These are phyloP conservation scores for Leptodactylus fuscus DNA, from an alignment of 2,113 vertebrate species.

Conservation along the genomic window DNA sequence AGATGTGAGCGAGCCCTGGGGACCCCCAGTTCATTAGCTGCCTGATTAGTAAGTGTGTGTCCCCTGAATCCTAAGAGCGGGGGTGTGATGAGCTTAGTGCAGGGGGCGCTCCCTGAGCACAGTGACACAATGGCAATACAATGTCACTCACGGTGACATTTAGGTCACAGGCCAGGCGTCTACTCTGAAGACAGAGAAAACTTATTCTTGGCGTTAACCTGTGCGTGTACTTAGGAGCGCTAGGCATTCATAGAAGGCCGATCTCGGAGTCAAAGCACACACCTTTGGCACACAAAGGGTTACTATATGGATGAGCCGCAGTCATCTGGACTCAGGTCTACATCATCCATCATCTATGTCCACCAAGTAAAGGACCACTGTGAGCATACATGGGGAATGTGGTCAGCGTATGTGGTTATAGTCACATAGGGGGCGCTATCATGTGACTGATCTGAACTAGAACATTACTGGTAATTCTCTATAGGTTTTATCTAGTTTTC, in stretches of 20 bases:
- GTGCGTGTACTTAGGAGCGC: neutral
- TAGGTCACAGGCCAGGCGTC: slow-evolving; percentile 52
- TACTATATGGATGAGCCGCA: neutral
- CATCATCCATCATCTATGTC: neutral
- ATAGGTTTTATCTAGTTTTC: neutral
- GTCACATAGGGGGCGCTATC: neutral
- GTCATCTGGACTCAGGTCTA: neutral
- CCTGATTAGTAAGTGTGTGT: slow-evolving; percentile 54
- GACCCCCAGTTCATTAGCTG: slow-evolving; percentile 57
- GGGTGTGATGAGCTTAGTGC: slow-evolving; percentile 60
- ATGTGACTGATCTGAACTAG: neutral
- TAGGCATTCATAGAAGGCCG: neutral
- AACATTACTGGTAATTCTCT: neutral
- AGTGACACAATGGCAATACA: slow-evolving; percentile 52
- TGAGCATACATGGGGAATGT: neutral
- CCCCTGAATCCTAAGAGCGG: slow-evolving; percentile 44
- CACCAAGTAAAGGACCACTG: neutral
- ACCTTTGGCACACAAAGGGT: neutral
- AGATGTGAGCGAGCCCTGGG: slow-evolving; percentile 36
- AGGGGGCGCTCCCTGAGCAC: slow-evolving; percentile 52
- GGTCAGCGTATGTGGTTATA: neutral
- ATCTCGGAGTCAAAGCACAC: neutral
- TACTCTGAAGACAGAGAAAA: slow-evolving; percentile 31
- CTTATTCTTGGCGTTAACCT: slow-evolving; percentile 28
- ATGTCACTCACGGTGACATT: slow-evolving; percentile 59